Conservation (phyloP, 2,797 vertebrate species). For the Sylvilagus floridanus region DNA sequence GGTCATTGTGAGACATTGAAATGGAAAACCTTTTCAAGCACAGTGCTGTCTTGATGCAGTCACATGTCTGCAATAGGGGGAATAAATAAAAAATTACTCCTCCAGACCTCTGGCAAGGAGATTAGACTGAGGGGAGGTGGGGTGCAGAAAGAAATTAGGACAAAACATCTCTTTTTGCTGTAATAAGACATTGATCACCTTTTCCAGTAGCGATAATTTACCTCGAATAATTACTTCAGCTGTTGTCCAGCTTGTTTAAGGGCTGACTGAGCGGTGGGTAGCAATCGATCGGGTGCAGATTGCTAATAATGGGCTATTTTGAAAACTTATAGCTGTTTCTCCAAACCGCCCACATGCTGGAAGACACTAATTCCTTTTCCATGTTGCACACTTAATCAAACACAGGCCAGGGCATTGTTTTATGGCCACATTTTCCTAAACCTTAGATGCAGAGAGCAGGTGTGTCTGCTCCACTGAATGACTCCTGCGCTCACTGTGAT, state of each 20-base stretch:
- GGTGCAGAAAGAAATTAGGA: conserved; percentile 41
- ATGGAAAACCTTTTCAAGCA: conserved; percentile 68
- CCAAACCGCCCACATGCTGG: conserved; percentile 36
- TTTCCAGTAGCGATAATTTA: conserved; percentile 79
- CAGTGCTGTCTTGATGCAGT: conserved; percentile 56
- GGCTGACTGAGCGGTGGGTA: conserved; percentile 52
- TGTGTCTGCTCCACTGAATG: neutral
- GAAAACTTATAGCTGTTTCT: conserved; percentile 70
- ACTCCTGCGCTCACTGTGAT: neutral
- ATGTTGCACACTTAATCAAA: conserved; percentile 78
- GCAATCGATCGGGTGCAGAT: conserved; percentile 69
- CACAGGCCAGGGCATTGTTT: conserved; percentile 75
- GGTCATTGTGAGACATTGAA: conserved; percentile 75
- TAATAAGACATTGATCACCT: conserved; percentile 66
- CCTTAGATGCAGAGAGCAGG: conserved; percentile 45
- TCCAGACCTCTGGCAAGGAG: conserved; percentile 37
- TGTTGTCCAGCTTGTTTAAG: conserved; percentile 73
- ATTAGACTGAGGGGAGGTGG: neutral
- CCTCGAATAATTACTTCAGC: conserved; percentile 73
- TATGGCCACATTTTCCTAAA: conserved; percentile 54
- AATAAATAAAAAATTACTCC: neutral
- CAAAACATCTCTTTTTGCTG: conserved; percentile 52
- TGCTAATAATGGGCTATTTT: conserved; percentile 75
- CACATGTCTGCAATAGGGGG: neutral
- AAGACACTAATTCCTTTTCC: conserved; percentile 78